phyloP scores from a whole-genome alignment of 2,113 vertebrate species.

The Gadus chalcogrammus region DNA sequence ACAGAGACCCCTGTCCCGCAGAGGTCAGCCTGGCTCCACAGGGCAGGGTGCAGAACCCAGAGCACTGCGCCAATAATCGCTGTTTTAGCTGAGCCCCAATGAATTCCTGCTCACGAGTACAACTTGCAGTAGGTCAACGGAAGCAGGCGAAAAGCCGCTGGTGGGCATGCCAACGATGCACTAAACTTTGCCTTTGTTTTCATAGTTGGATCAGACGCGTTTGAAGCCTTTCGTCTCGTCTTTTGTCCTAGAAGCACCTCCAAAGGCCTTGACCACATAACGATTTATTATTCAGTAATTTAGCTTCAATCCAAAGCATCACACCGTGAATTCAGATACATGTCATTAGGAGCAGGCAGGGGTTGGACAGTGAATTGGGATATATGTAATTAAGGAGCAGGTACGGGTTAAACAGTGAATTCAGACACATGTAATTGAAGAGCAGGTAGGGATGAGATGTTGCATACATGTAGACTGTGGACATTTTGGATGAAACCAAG shows the following conservation, averaged over 20 bases:
- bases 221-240: background rate
- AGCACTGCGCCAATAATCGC: slow-evolving; percentile 50
- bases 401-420: too few relatives aligned
- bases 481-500: too few relatives aligned
- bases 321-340: slow-evolving; percentile 2
- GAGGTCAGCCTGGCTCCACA: slow-evolving; percentile 58
- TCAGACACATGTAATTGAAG: too few relatives aligned
- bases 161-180: slow-evolving; percentile 10
- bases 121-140: slow-evolving; percentile 34
- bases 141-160: slow-evolving; percentile 5
- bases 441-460: too few relatives aligned
- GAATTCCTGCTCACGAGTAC: slow-evolving; percentile 34
- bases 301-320: background rate
- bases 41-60: slow-evolving; percentile 55
- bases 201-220: background rate
- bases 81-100: slow-evolving; percentile 53
- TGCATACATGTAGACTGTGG: too few relatives aligned
- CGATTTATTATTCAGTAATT: background rate
- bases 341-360: too few relatives aligned
- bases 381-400: too few relatives aligned
- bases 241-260: background rate
- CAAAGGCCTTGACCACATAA: background rate
- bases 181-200: background rate
- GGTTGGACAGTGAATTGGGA: too few relatives aligned
- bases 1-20: slow-evolving; percentile 47